Conservation (phyloP, 1,140 invertebrate species). For the Augochlora pura region DNA sequence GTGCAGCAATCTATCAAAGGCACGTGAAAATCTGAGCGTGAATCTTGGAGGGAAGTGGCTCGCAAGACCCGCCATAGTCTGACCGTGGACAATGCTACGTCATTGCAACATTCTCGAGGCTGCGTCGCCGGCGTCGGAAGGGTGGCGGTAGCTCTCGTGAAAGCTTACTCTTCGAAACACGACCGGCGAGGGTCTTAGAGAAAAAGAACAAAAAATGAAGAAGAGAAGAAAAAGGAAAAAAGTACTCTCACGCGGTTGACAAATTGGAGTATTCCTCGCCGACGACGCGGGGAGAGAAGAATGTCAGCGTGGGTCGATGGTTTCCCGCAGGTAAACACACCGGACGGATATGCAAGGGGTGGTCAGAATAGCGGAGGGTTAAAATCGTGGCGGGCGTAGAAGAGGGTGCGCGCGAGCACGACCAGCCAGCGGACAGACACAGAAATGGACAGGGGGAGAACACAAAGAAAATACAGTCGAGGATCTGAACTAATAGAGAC, state of each 20-base stretch:
- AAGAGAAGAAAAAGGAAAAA: too few species aligned
- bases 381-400: neutral
- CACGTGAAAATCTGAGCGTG: neutral
- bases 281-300: conserved; percentile 49
- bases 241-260: conserved; percentile 66
- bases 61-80: neutral
- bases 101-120: conserved; percentile 24
- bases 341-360: conserved; percentile 44
- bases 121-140: conserved; percentile 27
- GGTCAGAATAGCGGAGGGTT: conserved; percentile 12
- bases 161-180: conserved; percentile 45
- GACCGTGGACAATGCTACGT: neutral
- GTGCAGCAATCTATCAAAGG: too few species aligned
- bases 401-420: neutral
- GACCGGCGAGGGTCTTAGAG: conserved; percentile 53
- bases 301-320: conserved; percentile 61
- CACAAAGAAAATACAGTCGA: too few species aligned
- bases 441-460: too few species aligned
- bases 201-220: conserved; percentile 52
- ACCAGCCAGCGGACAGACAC: neutral
- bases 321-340: conserved; percentile 66
- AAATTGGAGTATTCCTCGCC: conserved; percentile 70
- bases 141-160: conserved; percentile 24
- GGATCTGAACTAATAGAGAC: too few species aligned
- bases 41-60: neutral